phyloP scores from a whole-genome alignment of 2,113 vertebrate genomes.

The Pelecanus crispus region DNA sequence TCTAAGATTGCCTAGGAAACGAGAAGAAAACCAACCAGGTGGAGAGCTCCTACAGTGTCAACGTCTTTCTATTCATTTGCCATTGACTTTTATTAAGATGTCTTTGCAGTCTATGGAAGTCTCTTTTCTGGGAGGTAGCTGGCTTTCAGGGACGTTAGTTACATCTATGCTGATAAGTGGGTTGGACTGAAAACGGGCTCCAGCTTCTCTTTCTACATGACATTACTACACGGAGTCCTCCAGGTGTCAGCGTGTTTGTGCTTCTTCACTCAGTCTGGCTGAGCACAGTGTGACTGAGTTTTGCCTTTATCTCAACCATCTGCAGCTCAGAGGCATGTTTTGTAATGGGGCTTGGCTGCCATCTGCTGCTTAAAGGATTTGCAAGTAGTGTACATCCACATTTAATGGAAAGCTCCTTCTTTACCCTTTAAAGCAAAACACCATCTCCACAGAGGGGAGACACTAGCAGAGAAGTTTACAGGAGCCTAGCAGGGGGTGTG shows the following conservation, averaged over 20 bases:
- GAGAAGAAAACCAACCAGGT: neutral
- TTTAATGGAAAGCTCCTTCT: neutral
- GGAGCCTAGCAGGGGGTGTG: neutral
- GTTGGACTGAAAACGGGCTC: neutral
- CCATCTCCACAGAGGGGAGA: neutral
- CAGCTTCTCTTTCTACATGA: neutral
- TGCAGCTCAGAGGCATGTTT: neutral
- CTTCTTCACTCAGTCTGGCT: neutral
- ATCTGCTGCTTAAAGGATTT: conserved; percentile 30
- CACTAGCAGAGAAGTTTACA: neutral
- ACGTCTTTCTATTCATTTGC: neutral
- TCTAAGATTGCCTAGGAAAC: neutral
- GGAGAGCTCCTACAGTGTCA: neutral
- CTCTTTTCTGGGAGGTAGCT: neutral
- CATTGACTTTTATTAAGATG: neutral
- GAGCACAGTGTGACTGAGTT: neutral
- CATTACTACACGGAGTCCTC: neutral
- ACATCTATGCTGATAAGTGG: neutral
- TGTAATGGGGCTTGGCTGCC: conserved; percentile 39
- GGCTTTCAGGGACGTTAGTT: neutral
- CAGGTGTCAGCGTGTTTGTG: conserved; percentile 33
- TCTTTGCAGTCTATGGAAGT: neutral
- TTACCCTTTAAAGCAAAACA: neutral
- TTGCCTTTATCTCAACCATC: neutral
- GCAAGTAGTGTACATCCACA: neutral